Percentiles rank a stretch among this genome's conserved stretches.
Conservation (phyloP, 2,113 vertebrate species). For the Sus scrofa region T2T-Sscrofa CM000812.6:49072001-49072500, state of each 20-base stretch:
- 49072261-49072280: conserved; percentile 88
- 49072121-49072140: conserved; percentile 60
- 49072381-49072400: conserved; percentile 79
- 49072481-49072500: background rate
- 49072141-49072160: background rate
- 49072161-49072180: conserved; percentile 37
- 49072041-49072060: conserved; percentile 46
- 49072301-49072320: conserved; percentile 83
- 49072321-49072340: conserved; percentile 85
- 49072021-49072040: conserved; percentile 29
- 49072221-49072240: conserved; percentile 82
- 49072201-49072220: conserved; percentile 77
- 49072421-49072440: conserved; percentile 61
- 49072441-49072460: background rate
- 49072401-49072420: conserved; percentile 73
- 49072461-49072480: background rate
- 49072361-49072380: conserved; percentile 58
- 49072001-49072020: background rate
- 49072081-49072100: conserved; percentile 15
- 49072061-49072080: conserved; percentile 42
- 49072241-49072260: conserved; percentile 87
- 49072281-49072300: conserved; percentile 87
- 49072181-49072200: conserved; percentile 72
- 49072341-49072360: conserved; percentile 81
- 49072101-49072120: conserved; percentile 46